phyloP scores from a whole-genome alignment of 2,113 vertebrate species.

The Theristicus caerulescens region DNA sequence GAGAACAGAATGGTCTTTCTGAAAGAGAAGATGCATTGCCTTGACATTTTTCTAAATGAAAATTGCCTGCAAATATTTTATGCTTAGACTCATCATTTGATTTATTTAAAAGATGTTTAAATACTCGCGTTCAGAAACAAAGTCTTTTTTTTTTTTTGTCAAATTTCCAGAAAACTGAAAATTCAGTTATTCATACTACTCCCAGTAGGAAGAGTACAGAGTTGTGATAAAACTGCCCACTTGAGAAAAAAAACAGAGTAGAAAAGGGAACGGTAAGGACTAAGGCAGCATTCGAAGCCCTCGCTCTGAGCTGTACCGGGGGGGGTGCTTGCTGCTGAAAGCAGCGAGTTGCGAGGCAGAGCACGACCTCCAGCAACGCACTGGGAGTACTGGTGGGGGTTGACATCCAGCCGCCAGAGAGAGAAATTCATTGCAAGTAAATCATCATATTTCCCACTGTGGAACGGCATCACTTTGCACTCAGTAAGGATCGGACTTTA shows the following conservation, averaged over 20 bases:
- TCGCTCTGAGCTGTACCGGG: fast-evolving
- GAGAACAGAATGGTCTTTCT: background rate
- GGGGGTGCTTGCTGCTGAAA: background rate
- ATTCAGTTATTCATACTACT: background rate
- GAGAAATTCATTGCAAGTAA: background rate
- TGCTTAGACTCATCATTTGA: background rate
- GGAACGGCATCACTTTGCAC: background rate
- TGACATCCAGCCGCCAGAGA: background rate
- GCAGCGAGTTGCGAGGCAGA: background rate
- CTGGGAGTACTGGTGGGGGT: background rate
- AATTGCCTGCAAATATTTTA: background rate
- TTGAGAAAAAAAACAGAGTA: background rate
- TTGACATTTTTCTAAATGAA: background rate
- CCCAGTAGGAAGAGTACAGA: background rate
- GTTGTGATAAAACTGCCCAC: background rate
- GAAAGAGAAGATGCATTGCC: background rate
- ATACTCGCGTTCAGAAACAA: background rate
- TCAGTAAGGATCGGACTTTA: background rate
- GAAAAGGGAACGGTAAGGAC: background rate
- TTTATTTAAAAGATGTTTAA: background rate
- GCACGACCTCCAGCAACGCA: background rate
- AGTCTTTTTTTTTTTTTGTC: background rate
- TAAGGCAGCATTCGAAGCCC: background rate
- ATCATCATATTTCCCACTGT: background rate
- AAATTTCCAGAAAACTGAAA: background rate